Evolutionary conservation across 2,888 invertebrate genomes (phyloP).

Genomic region (Pristionchus exspectatus): DNA sequence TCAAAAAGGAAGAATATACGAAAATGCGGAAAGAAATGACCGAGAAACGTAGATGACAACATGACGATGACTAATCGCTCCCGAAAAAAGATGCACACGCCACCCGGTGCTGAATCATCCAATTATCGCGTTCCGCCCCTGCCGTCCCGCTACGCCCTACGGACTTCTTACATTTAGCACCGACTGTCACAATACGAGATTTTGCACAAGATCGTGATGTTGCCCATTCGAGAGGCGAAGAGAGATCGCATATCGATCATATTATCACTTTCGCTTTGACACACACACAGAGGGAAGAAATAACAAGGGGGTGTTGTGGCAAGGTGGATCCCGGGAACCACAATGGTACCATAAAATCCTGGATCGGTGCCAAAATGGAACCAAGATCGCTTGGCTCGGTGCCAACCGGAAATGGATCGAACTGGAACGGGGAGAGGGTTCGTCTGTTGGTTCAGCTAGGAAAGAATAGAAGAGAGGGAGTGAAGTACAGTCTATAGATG

Average conservation of each 20-base stretch:
- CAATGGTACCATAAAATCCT: too few species aligned
- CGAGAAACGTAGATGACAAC: not conserved
- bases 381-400: conserved; percentile 17
- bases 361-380: too few species aligned
- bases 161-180: conserved; percentile 20
- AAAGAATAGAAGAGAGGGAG: conserved; percentile 1
- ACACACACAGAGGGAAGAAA: not conserved
- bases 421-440: conserved; percentile 22
- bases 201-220: not conserved
- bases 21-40: not conserved
- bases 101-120: not conserved
- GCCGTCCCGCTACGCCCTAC: not conserved
- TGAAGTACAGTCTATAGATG: conserved; percentile 17
- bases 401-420: conserved; percentile 34
- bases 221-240: not conserved
- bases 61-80: conserved; percentile 27
- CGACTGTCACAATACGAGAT: not conserved
- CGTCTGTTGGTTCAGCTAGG: conserved; percentile 11
- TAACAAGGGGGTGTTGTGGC: not conserved
- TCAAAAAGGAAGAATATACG: not conserved
- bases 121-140: conserved; percentile 24
- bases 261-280: conserved; percentile 10
- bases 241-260: not conserved
- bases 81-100: not conserved
- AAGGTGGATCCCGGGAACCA: not conserved